Base-by-base conservation (phyloP, 2,113 vertebrate genomes). In the Illadopsis cleaveri region DNA sequence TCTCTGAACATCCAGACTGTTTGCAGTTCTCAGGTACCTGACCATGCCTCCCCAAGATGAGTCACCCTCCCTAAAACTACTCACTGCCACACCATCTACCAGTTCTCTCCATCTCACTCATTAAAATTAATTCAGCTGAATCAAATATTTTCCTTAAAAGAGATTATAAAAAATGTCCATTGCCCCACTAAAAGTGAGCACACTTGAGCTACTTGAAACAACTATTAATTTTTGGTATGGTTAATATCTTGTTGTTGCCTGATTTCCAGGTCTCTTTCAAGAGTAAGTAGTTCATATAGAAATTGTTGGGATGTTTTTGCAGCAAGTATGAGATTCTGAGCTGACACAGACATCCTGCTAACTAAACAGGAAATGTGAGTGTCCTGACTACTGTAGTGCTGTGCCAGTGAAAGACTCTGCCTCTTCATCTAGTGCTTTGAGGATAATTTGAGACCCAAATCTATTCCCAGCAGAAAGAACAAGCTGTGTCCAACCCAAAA, bases 301-400 rank as follows among this genome's bases (percentile, higher is more conserved):
- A 89, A 94, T 93, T 77, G n/a, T 71, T 94, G 30, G 51, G 54
- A 84, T 78, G n/a, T 69, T 96, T 95, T 72, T 82, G 58, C 38
- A 78, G n/a, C 45, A 70, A 66, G 11, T 68, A 64, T 23, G 62
- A 84, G 40, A 58, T 95, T 71, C 61, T 85, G 78, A 93, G 45
- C 45, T 90, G 56, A 95, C 53, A 86, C 54, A 88, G 75, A 82
- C 47, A 73, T 65, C 69, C 62, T 27, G 13, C 62, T 76, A 71
- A 70, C 62, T 69, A 76, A 45, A 45, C 84, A 91, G 57, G 68
- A 89, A 93, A 57, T 69, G n/a, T 72, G 50, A 65, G 25, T 65
- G 37, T 25, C 45, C 40, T 60, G 31, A 28, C 69, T 85, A 53
- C 42, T 33, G 28, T 31, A 69, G 37, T 76, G 45, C 37, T 91